These are phyloP conservation scores for Campoletis sonorensis DNA, from an alignment of 1,140 invertebrate genomes.

Conservation along the genomic window DNA sequence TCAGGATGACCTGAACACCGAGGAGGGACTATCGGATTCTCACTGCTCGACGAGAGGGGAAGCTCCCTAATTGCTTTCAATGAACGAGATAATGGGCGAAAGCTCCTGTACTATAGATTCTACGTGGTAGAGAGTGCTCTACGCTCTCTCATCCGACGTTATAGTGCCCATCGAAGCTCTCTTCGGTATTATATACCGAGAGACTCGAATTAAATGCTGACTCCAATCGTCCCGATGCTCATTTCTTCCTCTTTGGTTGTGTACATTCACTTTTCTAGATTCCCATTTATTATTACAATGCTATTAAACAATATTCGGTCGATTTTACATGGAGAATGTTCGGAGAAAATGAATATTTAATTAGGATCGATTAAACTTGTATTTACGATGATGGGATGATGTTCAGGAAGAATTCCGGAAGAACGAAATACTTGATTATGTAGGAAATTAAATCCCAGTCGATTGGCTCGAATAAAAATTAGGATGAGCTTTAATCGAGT, in stretches of 20 bases:
- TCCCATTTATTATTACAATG: too few species aligned
- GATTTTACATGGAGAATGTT: background rate
- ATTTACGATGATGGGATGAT: too few species aligned
- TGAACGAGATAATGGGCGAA: constrained; percentile 51
- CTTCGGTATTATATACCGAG: constrained; percentile 31
- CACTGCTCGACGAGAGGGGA: constrained; percentile 35
- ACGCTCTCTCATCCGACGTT: constrained; percentile 19
- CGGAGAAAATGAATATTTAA: too few species aligned
- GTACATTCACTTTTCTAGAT: too few species aligned
- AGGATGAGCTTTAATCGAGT: too few species aligned
- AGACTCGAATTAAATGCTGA: constrained; percentile 36
- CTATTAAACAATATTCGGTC: background rate
- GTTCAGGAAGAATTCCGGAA: too few species aligned
- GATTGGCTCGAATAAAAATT: too few species aligned
- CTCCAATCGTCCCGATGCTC: constrained; percentile 14
- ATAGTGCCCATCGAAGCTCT: constrained; percentile 27
- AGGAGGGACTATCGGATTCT: constrained; percentile 50
- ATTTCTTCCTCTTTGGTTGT: background rate
- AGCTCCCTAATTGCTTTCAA: constrained; percentile 52
- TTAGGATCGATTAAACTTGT: too few species aligned
- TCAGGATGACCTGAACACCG: constrained; percentile 36
- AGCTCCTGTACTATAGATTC: constrained; percentile 9
- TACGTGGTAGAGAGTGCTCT: constrained; percentile 31
- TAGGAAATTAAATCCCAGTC: too few species aligned
- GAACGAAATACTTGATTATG: too few species aligned